phyloP scores from a whole-genome alignment of 2,888 invertebrate genomes.

The Eurytoma californica region DNA sequence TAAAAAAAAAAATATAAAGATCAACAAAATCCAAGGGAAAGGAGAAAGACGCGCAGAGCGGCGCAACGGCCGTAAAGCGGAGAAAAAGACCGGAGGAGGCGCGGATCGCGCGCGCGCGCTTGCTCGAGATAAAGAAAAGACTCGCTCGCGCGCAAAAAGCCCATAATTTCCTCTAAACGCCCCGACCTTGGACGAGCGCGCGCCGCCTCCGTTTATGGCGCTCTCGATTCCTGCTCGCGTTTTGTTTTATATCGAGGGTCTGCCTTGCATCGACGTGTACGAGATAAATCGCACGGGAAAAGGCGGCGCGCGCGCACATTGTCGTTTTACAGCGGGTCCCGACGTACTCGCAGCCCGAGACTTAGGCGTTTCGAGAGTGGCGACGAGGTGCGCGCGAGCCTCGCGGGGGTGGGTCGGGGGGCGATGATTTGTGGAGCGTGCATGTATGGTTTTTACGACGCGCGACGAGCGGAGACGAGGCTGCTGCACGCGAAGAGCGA shows the following conservation, averaged over 20 bases:
- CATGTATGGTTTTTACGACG: constrained; percentile 46
- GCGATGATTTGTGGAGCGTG: constrained; percentile 45
- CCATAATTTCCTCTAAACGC: constrained; percentile 68
- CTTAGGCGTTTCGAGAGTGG: neutral
- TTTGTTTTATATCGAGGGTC: constrained; percentile 48
- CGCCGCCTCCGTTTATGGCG: constrained; percentile 58
- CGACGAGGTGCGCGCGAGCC: neutral
- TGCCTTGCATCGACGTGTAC: constrained; percentile 53
- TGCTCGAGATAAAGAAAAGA: constrained; percentile 28
- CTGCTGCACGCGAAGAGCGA: neutral
- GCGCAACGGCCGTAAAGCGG: constrained; percentile 38
- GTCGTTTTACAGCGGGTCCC: constrained; percentile 47
- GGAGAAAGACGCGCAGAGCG: neutral
- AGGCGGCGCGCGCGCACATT: constrained; percentile 20
- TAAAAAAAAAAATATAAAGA: too few relatives aligned
- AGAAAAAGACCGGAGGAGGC: neutral
- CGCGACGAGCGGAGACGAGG: neutral
- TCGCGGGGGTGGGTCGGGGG: neutral
- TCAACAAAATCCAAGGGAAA: neutral
- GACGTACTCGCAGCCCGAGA: constrained; percentile 9
- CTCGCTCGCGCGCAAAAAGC: constrained; percentile 55
- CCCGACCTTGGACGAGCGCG: constrained; percentile 63
- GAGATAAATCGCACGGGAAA: constrained; percentile 54
- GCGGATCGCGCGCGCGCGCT: constrained; percentile 7
- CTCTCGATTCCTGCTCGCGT: constrained; percentile 44